phyloP scores from a whole-genome alignment of 2,797 vertebrate genomes.

The Intellagama lesueurii region DNA sequence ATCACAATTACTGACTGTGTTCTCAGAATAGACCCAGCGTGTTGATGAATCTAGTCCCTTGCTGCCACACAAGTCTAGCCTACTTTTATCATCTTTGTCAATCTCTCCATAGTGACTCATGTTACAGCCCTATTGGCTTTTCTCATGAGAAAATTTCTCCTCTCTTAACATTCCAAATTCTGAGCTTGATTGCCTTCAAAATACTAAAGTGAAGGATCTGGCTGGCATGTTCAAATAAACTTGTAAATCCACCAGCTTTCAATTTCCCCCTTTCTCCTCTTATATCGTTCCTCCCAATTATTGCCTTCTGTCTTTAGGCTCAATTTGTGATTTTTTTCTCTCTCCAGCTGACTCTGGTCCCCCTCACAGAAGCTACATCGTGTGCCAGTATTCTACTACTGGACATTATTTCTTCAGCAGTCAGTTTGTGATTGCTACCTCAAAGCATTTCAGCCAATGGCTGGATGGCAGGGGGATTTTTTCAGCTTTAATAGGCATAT shows the following conservation, averaged over 20 bases:
- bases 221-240: neutral
- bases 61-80: constrained; percentile 31
- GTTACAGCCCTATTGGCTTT: constrained; percentile 33
- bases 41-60: constrained; percentile 36
- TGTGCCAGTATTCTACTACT: neutral
- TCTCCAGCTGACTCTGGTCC: too few species aligned
- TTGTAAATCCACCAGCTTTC: neutral
- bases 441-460: neutral
- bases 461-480: neutral
- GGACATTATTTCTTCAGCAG: neutral
- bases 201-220: constrained; percentile 6
- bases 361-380: neutral
- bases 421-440: neutral
- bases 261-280: neutral
- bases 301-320: neutral
- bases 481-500: neutral
- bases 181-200: constrained; percentile 42
- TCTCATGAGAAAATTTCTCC: constrained; percentile 57
- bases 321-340: neutral
- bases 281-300: neutral
- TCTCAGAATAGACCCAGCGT: neutral
- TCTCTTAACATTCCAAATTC: constrained; percentile 40
- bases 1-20: constrained; percentile 11
- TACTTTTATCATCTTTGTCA: constrained; percentile 48
- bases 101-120: constrained; percentile 35